A percentile compares a stretch with the other conserved stretches of the same genome.
These are phyloP conservation scores for Natrix natrix DNA, from an alignment of 2,797 vertebrate genomes.

Conservation along the genomic window DNA sequence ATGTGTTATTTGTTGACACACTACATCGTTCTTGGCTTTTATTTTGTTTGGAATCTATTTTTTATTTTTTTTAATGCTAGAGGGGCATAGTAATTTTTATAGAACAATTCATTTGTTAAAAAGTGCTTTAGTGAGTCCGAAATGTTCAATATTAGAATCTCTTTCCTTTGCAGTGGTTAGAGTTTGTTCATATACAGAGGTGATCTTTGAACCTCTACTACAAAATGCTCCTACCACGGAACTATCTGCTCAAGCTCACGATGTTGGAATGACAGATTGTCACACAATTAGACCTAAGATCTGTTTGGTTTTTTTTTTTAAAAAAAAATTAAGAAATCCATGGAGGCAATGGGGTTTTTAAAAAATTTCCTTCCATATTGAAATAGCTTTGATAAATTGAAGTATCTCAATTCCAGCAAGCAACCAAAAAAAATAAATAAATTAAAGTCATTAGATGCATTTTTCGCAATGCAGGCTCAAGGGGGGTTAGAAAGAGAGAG, in stretches of 20 bases:
- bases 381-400: constrained; percentile 9
- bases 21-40: background rate
- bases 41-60: background rate
- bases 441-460: constrained; percentile 35
- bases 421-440: constrained; percentile 45
- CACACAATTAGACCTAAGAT: background rate
- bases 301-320: background rate
- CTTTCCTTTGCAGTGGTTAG: background rate
- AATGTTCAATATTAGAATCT: background rate
- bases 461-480: constrained; percentile 59
- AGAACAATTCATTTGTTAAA: background rate
- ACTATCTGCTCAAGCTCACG: background rate
- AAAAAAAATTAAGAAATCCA: background rate
- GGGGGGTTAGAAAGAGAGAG: constrained; percentile 53
- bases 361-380: background rate
- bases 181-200: background rate
- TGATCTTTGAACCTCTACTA: background rate
- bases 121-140: background rate
- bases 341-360: background rate
- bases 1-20: background rate
- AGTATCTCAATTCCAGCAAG: constrained; percentile 39
- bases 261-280: background rate
- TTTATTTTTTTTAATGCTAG: background rate
- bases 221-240: background rate
- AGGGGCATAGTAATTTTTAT: background rate